Conservation (phyloP, 2,797 vertebrate genomes). For the Silurus aristotelis region DNA sequence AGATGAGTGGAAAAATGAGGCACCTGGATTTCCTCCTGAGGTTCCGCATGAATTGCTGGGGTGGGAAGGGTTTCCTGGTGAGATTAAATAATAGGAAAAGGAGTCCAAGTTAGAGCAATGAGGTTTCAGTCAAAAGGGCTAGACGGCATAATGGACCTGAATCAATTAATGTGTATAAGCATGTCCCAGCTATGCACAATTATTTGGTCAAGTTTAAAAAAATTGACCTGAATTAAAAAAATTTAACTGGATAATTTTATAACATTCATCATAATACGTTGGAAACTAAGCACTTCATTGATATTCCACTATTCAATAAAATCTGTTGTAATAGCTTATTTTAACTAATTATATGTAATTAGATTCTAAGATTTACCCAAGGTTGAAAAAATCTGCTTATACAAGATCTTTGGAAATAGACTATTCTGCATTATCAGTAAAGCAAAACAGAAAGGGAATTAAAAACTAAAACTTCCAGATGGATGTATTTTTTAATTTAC, state of each 20-base stretch:
- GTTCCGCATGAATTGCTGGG: conserved; percentile 76
- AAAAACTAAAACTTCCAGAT: not conserved
- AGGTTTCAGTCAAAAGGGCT: conserved; percentile 52
- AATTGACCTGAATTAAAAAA: not conserved
- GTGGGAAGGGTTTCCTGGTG: conserved; percentile 76
- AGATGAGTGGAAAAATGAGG: conserved; percentile 58
- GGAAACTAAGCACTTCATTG: not conserved
- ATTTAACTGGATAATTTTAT: not conserved
- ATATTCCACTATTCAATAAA: not conserved
- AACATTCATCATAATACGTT: conserved; percentile 4
- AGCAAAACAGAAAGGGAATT: not conserved
- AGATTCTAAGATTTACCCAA: not conserved
- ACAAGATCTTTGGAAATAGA: not conserved
- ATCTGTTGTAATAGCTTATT: conserved; percentile 15
- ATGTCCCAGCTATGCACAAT: conserved; percentile 5
- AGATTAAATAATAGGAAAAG: conserved; percentile 61
- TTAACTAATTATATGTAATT: conserved; percentile 5
- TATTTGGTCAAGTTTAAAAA: not conserved
- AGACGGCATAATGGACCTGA: conserved; percentile 41
- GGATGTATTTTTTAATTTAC: not conserved
- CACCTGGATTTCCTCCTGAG: conserved; percentile 72
- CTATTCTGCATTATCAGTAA: not conserved
- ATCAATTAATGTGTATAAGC: conserved; percentile 19
- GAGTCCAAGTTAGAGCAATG: conserved; percentile 59
- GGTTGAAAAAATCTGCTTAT: not conserved